Evolutionary conservation across 2,888 invertebrate species (phyloP).

Genomic region (Mesorhabditis belari): DNA sequence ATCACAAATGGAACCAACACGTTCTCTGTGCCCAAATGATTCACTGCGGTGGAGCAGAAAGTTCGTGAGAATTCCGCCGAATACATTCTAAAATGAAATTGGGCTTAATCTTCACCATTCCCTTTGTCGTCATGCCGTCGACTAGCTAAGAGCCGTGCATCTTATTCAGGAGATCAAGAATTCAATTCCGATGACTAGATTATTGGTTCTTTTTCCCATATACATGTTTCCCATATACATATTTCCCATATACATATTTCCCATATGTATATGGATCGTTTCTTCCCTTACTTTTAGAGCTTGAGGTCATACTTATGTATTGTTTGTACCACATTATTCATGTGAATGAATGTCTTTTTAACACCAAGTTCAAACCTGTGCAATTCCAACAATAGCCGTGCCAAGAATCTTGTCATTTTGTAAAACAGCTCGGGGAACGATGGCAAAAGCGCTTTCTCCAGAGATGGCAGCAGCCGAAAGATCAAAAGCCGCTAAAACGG

Average conservation of each 20-base stretch:
- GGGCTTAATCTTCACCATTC: background rate
- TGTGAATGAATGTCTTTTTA: too few species aligned
- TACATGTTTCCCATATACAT: too few species aligned
- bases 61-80: conserved; percentile 41
- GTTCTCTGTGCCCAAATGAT: conserved; percentile 23
- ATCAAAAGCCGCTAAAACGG: conserved; percentile 39
- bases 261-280: background rate
- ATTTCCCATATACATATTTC: too few species aligned
- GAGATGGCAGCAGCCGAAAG: conserved; percentile 43
- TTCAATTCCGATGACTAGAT: too few species aligned
- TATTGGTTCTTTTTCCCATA: too few species aligned
- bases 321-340: too few species aligned
- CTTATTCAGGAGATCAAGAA: too few species aligned
- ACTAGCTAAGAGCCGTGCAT: too few species aligned
- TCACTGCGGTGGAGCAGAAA: conserved; percentile 33
- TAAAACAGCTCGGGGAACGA: conserved; percentile 43
- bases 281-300: background rate
- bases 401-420: conserved; percentile 42
- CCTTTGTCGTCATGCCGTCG: background rate
- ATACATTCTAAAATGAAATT: conserved; percentile 29
- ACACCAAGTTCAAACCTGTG: conserved; percentile 24
- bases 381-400: conserved; percentile 43
- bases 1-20: conserved; percentile 40
- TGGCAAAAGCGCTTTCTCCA: conserved; percentile 43
- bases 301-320: background rate